phyloP scores from a whole-genome alignment of 2,113 vertebrate genomes.

The Pseudorhombus dupliciocellatus region DNA sequence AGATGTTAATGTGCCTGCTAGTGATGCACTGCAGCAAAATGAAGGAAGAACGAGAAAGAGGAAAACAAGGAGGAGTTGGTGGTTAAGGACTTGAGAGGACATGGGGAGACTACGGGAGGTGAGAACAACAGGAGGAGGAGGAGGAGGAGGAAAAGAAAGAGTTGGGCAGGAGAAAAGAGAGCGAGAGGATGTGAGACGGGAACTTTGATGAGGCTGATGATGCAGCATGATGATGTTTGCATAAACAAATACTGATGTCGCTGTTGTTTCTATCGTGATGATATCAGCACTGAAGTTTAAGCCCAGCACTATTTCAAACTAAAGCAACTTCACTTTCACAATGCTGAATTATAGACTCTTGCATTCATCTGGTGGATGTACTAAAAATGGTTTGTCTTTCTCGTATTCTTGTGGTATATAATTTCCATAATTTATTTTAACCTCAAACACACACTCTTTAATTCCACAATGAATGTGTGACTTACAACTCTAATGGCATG shows the following conservation, averaged over 20 bases:
- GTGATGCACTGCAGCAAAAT: conserved; percentile 77
- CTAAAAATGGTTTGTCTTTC: not conserved
- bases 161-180: not conserved
- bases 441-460: not conserved
- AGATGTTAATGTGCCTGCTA: conserved; percentile 74
- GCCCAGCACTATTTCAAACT: not conserved
- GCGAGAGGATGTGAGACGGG: not conserved
- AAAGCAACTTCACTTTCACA: conserved; percentile 20
- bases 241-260: conserved; percentile 42
- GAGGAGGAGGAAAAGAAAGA: not conserved
- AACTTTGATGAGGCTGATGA: conserved; percentile 53
- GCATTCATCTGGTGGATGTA: not conserved
- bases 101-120: conserved; percentile 9
- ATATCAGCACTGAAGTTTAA: conserved; percentile 17
- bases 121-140: not conserved
- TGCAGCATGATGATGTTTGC: conserved; percentile 46
- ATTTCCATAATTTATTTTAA: not conserved
- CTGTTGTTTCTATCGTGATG: conserved; percentile 50
- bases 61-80: conserved; percentile 40
- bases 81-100: conserved; percentile 26
- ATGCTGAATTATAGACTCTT: not conserved
- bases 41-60: conserved; percentile 44
- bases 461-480: conserved; percentile 9
- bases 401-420: not conserved
- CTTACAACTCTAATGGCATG: conserved; percentile 8